Evolutionary conservation across 2,888 invertebrate genomes (phyloP).

Genomic region (Pimpla rufipes): DNA sequence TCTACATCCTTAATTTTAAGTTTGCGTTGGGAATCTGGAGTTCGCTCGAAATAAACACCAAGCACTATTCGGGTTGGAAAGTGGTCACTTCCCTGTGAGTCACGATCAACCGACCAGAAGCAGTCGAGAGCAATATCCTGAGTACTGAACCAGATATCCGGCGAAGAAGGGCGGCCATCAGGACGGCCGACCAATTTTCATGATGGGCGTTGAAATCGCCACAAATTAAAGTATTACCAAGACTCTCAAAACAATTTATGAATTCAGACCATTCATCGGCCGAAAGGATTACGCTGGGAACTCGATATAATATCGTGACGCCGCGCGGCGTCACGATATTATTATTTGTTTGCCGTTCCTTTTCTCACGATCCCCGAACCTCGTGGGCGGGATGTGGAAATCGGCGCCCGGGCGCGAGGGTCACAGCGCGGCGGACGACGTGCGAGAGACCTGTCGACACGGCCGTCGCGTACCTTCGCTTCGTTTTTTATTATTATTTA

Average conservation of each 20-base stretch:
- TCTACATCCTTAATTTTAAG: too few relatives aligned
- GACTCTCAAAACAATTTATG: not conserved
- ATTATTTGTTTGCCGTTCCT: too few relatives aligned
- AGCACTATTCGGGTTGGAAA: not conserved
- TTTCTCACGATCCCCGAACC: too few relatives aligned
- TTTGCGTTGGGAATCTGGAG: not conserved
- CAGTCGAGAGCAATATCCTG: constrained; percentile 11
- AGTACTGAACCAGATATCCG: not conserved
- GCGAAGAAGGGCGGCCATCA: not conserved
- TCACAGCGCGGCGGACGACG: too few relatives aligned
- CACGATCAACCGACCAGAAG: not conserved
- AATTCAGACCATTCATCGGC: not conserved
- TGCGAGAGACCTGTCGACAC: too few relatives aligned
- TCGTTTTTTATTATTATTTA: too few relatives aligned
- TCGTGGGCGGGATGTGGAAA: too few relatives aligned
- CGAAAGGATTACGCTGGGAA: not conserved
- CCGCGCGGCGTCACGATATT: too few relatives aligned
- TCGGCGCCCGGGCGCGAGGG: too few relatives aligned
- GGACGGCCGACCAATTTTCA: not conserved
- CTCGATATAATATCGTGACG: too few relatives aligned
- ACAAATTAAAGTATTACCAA: not conserved
- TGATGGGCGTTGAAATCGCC: constrained; percentile 10
- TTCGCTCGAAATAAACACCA: not conserved
- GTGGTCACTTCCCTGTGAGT: not conserved
- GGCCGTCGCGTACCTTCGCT: too few relatives aligned